Evolutionary conservation across 2,113 vertebrate species (phyloP).

Genomic region (Myrmophylax atrothorax): DNA sequence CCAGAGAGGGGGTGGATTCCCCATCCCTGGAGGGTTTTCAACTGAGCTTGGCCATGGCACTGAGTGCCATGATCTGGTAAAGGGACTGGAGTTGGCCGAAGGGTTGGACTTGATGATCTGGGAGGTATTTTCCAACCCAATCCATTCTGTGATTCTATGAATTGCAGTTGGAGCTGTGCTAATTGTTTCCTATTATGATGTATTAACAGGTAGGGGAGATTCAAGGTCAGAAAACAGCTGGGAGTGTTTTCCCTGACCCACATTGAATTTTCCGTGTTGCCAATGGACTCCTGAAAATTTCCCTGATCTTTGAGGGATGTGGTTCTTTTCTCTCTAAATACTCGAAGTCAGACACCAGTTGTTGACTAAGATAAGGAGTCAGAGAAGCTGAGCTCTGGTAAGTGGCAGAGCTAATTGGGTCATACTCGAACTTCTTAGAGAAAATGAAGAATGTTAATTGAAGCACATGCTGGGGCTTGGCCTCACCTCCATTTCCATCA

Average conservation of each 20-base stretch:
- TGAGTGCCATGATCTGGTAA: too few relatives aligned
- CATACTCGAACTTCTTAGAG: neutral
- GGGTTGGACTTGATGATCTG: too few relatives aligned
- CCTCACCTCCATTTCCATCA: neutral
- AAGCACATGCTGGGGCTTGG: neutral
- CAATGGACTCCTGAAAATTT: neutral
- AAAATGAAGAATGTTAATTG: slow-evolving; percentile 42
- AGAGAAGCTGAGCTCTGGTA: neutral
- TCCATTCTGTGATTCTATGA: neutral
- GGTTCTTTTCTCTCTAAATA: neutral
- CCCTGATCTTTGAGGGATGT: neutral
- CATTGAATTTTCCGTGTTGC: neutral
- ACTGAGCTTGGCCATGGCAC: too few relatives aligned
- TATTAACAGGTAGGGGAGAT: neutral
- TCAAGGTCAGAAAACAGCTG: neutral
- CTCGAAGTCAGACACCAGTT: neutral
- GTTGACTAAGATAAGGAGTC: neutral
- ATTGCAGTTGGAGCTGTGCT: neutral
- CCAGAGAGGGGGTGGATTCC: too few relatives aligned
- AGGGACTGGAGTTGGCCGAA: too few relatives aligned
- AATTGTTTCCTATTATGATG: neutral
- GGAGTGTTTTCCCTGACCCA: neutral
- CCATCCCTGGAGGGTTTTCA: too few relatives aligned
- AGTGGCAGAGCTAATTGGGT: slow-evolving; percentile 21
- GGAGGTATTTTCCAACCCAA: too few relatives aligned